phyloP scores from a whole-genome alignment of 1,140 invertebrate species.

The Stegodyphus dumicola region DNA sequence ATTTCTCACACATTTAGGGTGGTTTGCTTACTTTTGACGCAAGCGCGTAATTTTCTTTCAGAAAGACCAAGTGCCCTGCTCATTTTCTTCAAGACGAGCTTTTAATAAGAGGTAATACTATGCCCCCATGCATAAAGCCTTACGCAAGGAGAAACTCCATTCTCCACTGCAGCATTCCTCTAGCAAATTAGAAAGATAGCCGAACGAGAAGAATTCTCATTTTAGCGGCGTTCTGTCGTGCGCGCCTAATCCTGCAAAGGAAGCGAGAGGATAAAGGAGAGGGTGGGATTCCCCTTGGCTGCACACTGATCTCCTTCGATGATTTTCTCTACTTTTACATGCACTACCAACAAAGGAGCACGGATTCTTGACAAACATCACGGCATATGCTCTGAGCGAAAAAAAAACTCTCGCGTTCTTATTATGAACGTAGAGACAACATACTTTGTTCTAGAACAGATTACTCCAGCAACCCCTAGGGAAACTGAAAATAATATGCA shows the following conservation, averaged over 20 bases:
- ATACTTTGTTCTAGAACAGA: no score
- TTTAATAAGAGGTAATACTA: slow-evolving; percentile 24
- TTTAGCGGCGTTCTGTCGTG: slow-evolving; percentile 31
- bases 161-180: no score
- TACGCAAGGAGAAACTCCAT: no score
- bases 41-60: background rate
- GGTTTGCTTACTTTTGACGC: background rate
- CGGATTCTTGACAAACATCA: slow-evolving; percentile 38
- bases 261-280: background rate
- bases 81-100: slow-evolving; percentile 1
- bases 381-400: background rate
- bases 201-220: slow-evolving; percentile 36
- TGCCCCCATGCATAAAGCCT: background rate
- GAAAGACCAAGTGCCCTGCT: background rate
- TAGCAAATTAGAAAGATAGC: no score
- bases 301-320: slow-evolving; percentile 11
- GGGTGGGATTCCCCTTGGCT: slow-evolving; percentile 8
- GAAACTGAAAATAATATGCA: no score
- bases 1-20: background rate
- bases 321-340: slow-evolving; percentile 37
- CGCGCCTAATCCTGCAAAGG: background rate
- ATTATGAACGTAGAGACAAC: no score
- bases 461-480: no score
- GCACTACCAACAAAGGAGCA: slow-evolving; percentile 27
- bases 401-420: no score